These are phyloP conservation scores for Oscheius sp. DNA, from an alignment of 2,888 invertebrate genomes.

Conservation along the genomic window DNA sequence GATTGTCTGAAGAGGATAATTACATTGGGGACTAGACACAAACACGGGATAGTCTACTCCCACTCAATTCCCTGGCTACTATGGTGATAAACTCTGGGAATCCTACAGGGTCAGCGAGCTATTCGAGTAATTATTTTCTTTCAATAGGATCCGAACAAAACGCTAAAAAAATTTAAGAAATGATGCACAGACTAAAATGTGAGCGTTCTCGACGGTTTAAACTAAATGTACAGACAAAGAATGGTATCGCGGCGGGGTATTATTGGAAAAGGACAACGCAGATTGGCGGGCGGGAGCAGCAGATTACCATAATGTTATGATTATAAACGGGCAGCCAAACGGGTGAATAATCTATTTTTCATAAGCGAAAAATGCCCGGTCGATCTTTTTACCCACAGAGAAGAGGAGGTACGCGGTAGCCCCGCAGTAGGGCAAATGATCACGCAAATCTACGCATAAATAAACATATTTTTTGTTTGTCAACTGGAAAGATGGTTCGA, in stretches of 20 bases:
- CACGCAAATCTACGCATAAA: too few species aligned
- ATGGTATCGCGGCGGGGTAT: neutral
- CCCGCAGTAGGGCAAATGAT: too few species aligned
- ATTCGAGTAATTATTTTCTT: too few species aligned
- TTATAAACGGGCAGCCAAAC: neutral
- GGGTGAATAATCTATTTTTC: constrained; percentile 9
- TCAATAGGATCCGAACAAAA: too few species aligned
- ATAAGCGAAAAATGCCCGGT: neutral
- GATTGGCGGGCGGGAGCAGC: neutral
- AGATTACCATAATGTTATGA: constrained; percentile 32
- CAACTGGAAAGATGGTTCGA: too few species aligned
- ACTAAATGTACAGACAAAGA: too few species aligned
- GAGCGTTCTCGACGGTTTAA: neutral
- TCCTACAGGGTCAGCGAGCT: too few species aligned
- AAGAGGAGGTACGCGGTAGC: neutral
- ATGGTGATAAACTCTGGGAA: too few species aligned
- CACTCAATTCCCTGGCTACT: neutral
- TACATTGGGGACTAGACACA: neutral
- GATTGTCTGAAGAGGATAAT: constrained; percentile 58
- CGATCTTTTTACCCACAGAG: neutral
- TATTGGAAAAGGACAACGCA: too few species aligned
- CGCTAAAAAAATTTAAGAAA: too few species aligned
- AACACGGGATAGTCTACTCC: neutral
- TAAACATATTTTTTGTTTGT: too few species aligned
- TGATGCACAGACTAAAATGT: neutral